Conservation (phyloP, 2,888 invertebrate genomes). For the Andrena haemorrhoa region DNA sequence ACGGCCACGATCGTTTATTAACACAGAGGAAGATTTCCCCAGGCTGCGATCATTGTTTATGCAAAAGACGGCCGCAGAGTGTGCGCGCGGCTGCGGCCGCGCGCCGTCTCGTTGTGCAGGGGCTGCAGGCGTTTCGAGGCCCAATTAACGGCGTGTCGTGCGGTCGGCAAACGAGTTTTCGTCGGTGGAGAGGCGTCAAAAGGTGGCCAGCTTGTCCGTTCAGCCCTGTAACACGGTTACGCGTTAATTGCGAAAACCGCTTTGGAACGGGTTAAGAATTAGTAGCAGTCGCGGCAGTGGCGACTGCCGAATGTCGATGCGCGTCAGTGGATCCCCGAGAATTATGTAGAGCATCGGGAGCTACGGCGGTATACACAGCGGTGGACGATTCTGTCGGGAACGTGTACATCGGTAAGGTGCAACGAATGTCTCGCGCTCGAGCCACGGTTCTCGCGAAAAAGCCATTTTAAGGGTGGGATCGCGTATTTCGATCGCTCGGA, state of each 20-base stretch:
- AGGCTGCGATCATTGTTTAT: constrained; percentile 67
- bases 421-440: no score
- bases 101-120: constrained; percentile 41
- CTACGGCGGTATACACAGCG: neutral
- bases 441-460: no score
- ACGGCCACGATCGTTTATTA: constrained; percentile 54
- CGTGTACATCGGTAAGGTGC: neutral
- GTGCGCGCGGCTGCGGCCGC: constrained; percentile 32
- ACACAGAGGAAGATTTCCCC: constrained; percentile 53
- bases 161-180: constrained; percentile 73
- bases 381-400: neutral
- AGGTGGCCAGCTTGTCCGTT: constrained; percentile 70
- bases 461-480: neutral
- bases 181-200: constrained; percentile 71
- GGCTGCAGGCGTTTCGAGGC: constrained; percentile 63
- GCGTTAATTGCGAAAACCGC: constrained; percentile 64
- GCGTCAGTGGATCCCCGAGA: neutral
- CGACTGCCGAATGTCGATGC: constrained; percentile 9
- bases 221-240: constrained; percentile 70
- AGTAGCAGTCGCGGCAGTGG: constrained; percentile 6
- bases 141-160: constrained; percentile 71
- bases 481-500: neutral
- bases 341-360: neutral
- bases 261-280: constrained; percentile 62
- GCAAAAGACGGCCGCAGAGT: constrained; percentile 55